Percentiles rank a stretch among this genome's conserved stretches.
Conservation (phyloP, 1,140 invertebrate species). For the Neodiprion pinetum region DNA sequence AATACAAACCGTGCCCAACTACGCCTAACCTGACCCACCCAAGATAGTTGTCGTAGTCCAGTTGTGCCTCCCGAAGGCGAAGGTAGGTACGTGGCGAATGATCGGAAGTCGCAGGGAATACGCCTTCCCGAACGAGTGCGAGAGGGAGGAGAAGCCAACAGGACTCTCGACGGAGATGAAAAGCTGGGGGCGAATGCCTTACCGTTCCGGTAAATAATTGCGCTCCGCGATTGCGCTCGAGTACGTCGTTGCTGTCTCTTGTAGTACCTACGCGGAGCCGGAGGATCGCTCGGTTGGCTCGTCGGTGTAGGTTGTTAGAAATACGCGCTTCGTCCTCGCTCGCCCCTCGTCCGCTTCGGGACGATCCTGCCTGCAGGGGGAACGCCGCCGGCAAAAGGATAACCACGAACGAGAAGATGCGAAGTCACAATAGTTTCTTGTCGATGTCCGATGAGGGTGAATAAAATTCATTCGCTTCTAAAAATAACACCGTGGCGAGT, state of each 20-base stretch:
- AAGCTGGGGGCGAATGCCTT: not conserved
- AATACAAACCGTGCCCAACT: conserved; percentile 32
- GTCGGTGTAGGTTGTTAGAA: no score
- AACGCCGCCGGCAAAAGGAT: conserved; percentile 1
- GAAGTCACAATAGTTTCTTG: conserved; percentile 7
- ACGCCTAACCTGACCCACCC: no score
- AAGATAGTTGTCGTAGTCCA: conserved; percentile 55
- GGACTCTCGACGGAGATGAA: no score
- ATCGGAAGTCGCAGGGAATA: not conserved
- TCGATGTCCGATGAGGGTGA: conserved; percentile 6
- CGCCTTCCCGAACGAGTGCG: not conserved
- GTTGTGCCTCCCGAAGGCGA: conserved; percentile 32
- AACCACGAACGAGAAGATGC: not conserved
- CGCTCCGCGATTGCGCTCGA: no score
- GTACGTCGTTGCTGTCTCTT: no score
- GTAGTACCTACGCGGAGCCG: no score
- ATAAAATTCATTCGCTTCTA: not conserved
- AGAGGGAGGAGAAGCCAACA: conserved; percentile 2
- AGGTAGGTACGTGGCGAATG: conserved; percentile 22
- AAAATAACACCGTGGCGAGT: not conserved
- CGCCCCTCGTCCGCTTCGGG: no score
- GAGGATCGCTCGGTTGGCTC: no score
- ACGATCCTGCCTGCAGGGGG: no score
- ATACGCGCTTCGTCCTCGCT: no score
- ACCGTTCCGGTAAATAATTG: conserved; percentile 1